Conservation (phyloP, 2,888 invertebrate species). For the Oligia strigilis region DNA sequence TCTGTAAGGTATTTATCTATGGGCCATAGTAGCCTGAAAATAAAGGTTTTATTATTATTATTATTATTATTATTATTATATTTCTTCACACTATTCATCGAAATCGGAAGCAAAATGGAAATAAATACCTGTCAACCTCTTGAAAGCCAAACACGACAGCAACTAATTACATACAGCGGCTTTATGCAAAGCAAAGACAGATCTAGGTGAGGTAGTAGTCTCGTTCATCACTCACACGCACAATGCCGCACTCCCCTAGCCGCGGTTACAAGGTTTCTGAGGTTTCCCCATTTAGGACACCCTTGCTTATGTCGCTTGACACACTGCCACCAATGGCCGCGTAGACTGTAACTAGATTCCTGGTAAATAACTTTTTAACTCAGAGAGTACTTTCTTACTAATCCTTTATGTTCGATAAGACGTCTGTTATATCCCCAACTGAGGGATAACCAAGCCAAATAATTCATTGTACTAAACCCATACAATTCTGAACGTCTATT, state of each 20-base stretch:
- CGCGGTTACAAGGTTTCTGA: conserved; percentile 56
- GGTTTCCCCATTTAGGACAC: conserved; percentile 53
- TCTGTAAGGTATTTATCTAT: too few species aligned
- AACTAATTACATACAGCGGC: conserved; percentile 18
- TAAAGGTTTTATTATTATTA: too few species aligned
- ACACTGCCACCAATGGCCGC: conserved; percentile 39
- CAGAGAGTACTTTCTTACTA: conserved; percentile 5
- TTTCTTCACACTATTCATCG: not conserved
- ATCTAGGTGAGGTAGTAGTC: conserved; percentile 36
- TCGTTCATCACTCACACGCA: conserved; percentile 43
- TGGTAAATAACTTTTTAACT: conserved; percentile 10
- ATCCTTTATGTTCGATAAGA: conserved; percentile 45
- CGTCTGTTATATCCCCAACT: conserved; percentile 40
- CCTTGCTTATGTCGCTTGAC: conserved; percentile 39
- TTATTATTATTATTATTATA: too few species aligned
- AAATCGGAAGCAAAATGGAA: not conserved
- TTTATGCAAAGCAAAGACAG: conserved; percentile 21
- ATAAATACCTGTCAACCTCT: conserved; percentile 3
- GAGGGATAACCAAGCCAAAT: conserved; percentile 41
- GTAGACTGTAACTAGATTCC: not conserved
- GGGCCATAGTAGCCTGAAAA: too few species aligned
- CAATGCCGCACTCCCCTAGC: conserved; percentile 44
- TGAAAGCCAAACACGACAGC: not conserved
- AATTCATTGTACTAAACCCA: conserved; percentile 54
- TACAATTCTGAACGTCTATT: conserved; percentile 56